A percentile compares a stretch with the other conserved stretches of the same genome.
Conservation (phyloP, 2,113 vertebrate species). For the Gobius niger region DNA sequence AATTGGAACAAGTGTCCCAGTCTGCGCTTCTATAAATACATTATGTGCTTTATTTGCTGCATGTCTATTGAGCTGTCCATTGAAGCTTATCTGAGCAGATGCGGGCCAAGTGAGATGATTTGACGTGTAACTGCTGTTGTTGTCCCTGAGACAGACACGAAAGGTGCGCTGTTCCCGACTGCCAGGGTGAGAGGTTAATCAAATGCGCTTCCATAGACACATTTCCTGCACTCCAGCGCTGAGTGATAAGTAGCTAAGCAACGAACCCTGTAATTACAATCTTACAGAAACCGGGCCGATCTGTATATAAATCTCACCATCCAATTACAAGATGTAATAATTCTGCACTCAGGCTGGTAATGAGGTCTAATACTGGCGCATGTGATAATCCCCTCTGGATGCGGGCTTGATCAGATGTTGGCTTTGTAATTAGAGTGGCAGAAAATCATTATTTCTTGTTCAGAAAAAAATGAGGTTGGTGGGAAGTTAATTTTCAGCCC, state of each 20-base stretch:
- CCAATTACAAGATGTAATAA: constrained; percentile 99
- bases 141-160: constrained; percentile 96
- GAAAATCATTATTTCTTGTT: constrained; percentile 99
- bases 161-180: constrained; percentile 89
- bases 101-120: constrained; percentile 80
- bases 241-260: constrained; percentile 93
- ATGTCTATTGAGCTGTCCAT: constrained; percentile 87
- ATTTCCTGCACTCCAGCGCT: constrained; percentile 97
- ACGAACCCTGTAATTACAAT: constrained; percentile 89
- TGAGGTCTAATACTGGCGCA: constrained; percentile 99
- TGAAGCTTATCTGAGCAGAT: constrained; percentile 82
- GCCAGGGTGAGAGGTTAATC: constrained; percentile 99
- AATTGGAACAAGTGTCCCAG: constrained; percentile 91
- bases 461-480: constrained; percentile 99
- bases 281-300: constrained; percentile 86
- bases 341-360: constrained; percentile 99
- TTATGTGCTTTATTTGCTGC: constrained; percentile 82
- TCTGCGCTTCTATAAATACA: constrained; percentile 87
- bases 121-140: constrained; percentile 93
- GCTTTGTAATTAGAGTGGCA: constrained; percentile 99
- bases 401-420: constrained; percentile 99
- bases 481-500: constrained; percentile 99
- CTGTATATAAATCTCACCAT: constrained; percentile 98
- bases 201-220: constrained; percentile 98
- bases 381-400: constrained; percentile 99